Base-by-base conservation (phyloP, 2,797 vertebrate genomes). In the Falco concolor region DNA sequence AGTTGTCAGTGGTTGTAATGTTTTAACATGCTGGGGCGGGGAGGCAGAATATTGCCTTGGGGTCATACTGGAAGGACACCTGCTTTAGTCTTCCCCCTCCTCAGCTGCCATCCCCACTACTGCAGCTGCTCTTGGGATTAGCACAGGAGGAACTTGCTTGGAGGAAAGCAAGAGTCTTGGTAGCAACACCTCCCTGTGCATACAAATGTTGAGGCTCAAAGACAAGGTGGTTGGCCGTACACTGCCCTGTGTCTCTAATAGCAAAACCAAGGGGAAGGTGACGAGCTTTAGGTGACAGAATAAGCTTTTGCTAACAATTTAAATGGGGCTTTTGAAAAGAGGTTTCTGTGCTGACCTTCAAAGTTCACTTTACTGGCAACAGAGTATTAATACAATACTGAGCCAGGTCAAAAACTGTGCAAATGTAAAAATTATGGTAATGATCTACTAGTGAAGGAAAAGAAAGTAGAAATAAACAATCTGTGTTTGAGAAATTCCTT, bases 131-230 rank as follows among this genome's bases (percentile, higher is more conserved):
- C 34, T 36, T 69, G 42, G 64, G 38, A 30, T 20, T 63, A 34
- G 20, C 6, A 8, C 1, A 4, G 8, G 24, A 56, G 25, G 17
- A 74, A 23, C 24, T 64, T 84, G 22, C 19, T 65, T 0, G 0
- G 22, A 24, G 44, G 23, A 75, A 72, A 70, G 42, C 10, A 67
- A 22, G 14, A 38, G 24, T 44, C 21, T 45, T 56, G 57, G 18
- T 15, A 63, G 27, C 27, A 23, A 7, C 19, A 10, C 9, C 34
- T 85, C 12, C 10, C 13, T 38, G 6, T 47, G 14, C 23, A 5
- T 20, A 28, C 47, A 63, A 59, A n/a, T 73, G 28, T 17, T 84
- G 59, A 70, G 54, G 6, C n/a, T 87, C 21, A 28, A 47, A 68
- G 19, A 34, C 5, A 22, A 36, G 16, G 15, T 22, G 4, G 7